A percentile compares a stretch with the other conserved stretches of the same genome.
phyloP scores from a whole-genome alignment of 2,797 vertebrate genomes.

The Cyclura pinguis region DNA sequence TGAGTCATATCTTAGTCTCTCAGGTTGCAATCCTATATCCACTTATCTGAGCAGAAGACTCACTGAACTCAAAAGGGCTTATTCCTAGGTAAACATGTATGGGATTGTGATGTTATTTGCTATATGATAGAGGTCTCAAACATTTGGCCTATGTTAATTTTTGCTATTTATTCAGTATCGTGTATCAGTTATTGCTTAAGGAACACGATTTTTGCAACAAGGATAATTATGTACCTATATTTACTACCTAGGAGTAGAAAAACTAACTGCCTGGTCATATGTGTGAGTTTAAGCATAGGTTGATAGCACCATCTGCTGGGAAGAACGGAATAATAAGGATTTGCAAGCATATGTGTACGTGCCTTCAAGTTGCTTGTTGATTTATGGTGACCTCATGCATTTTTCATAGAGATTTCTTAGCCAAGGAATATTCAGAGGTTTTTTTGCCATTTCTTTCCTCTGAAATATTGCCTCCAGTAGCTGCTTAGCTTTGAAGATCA shows the following conservation, averaged over 20 bases:
- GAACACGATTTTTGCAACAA: neutral
- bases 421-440: too few species aligned
- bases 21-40: neutral
- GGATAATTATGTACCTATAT: neutral
- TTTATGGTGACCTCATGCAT: neutral
- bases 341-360: neutral
- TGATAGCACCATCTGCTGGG: constrained; percentile 69
- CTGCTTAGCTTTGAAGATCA: too few species aligned
- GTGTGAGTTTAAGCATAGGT: neutral
- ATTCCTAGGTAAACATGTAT: neutral
- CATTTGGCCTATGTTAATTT: neutral
- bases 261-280: neutral
- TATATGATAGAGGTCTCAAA: neutral
- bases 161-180: neutral
- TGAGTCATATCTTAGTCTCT: neutral
- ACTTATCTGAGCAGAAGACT: neutral
- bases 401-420: too few species aligned
- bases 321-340: neutral
- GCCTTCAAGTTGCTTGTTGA: neutral
- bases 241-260: neutral
- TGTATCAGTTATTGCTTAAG: neutral
- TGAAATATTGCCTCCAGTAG: too few species aligned
- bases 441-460: too few species aligned
- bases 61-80: neutral
- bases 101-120: neutral